Conservation (phyloP, 2,113 vertebrate genomes). For the Diglossa brunneiventris region DNA sequence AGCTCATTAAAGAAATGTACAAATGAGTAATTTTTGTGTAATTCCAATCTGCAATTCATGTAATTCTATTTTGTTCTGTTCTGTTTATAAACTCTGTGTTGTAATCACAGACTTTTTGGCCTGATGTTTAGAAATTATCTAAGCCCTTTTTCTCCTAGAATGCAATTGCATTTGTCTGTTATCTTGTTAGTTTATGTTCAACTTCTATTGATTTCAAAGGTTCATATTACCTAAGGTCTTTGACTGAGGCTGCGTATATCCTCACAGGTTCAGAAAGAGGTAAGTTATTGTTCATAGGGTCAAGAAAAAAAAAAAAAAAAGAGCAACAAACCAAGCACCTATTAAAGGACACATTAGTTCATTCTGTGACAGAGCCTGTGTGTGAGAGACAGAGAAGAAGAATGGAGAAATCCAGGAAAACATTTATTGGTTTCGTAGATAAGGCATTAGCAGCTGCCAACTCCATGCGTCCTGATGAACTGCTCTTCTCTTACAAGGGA, state of each 20-base stretch:
- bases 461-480: neutral
- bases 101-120: neutral
- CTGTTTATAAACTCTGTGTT: neutral
- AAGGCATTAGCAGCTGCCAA: neutral
- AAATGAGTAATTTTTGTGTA: accelerated
- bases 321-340: accelerated
- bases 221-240: neutral
- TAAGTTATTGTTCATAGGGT: neutral
- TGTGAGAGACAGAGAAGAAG: neutral
- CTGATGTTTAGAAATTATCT: neutral
- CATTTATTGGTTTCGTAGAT: accelerated
- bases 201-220: neutral
- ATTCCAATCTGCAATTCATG: neutral
- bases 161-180: neutral
- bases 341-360: neutral
- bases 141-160: neutral
- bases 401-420: neutral
- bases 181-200: neutral
- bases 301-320: neutral
- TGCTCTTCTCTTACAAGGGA: constrained; percentile 20
- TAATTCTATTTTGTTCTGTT: neutral
- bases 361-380: neutral
- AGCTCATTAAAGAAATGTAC: neutral
- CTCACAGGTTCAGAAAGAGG: neutral
- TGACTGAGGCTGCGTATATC: neutral